Conservation (phyloP, 2,113 vertebrate species). For the Electrona antarctica region DNA sequence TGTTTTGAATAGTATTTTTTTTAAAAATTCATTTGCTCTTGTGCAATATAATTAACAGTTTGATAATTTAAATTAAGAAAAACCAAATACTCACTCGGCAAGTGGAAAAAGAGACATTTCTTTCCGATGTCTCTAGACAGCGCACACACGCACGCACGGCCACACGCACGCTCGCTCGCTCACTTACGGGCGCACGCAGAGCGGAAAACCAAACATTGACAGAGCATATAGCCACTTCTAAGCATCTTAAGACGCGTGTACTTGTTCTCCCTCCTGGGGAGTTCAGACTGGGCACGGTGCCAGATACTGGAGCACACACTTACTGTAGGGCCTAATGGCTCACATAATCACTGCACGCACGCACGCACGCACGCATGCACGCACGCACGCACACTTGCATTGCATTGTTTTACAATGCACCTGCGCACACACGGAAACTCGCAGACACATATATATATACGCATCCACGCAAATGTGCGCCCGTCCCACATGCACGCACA, state of each 20-base stretch:
- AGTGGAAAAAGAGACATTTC: not conserved
- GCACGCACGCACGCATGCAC: constrained; percentile 11
- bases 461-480: not conserved
- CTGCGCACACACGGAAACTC: not conserved
- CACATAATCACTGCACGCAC: constrained; percentile 51
- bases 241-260: constrained; percentile 64
- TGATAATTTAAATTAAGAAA: not conserved
- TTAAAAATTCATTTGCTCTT: no score
- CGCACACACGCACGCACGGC: not conserved
- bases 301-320: constrained; percentile 61
- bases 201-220: constrained; percentile 69
- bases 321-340: constrained; percentile 57
- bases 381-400: not conserved
- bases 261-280: constrained; percentile 41
- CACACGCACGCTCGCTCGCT: not conserved
- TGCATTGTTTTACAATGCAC: no score
- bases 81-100: not conserved
- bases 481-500: not conserved
- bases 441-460: constrained; percentile 17
- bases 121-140: constrained; percentile 8
- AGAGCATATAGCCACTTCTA: constrained; percentile 58
- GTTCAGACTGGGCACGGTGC: constrained; percentile 61
- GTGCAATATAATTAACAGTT: no score
- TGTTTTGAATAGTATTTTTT: no score
- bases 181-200: not conserved